Evolutionary conservation across 2,888 invertebrate species (phyloP).

Genomic region (Ganaspis brasiliensis): DNA sequence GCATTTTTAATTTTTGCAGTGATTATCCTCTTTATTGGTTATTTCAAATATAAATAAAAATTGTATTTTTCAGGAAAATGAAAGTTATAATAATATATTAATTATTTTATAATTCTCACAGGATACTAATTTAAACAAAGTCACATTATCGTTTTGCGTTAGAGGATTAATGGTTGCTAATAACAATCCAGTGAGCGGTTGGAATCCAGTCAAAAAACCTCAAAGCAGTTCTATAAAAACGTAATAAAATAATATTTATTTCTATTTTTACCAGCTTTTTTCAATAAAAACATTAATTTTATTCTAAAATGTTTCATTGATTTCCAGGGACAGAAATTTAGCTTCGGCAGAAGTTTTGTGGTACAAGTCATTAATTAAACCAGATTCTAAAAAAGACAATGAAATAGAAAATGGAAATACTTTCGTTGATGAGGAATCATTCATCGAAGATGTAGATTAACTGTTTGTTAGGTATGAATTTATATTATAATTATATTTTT

Average conservation of each 20-base stretch:
- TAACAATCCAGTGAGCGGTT: slow-evolving; percentile 85
- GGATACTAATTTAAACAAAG: slow-evolving; percentile 72
- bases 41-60: no score
- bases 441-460: slow-evolving; percentile 5
- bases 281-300: no score
- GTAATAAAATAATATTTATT: slow-evolving; percentile 57
- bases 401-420: slow-evolving; percentile 1
- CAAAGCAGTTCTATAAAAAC: slow-evolving; percentile 61
- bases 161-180: slow-evolving; percentile 89
- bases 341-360: slow-evolving; percentile 71
- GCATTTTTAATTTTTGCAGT: no score
- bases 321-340: slow-evolving; percentile 70
- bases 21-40: no score
- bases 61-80: no score
- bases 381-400: not conserved
- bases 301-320: slow-evolving; percentile 41
- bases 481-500: no score
- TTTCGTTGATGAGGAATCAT: not conserved
- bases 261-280: no score
- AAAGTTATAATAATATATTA: no score
- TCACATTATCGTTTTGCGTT: slow-evolving; percentile 79
- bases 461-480: not conserved
- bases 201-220: slow-evolving; percentile 86
- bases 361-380: slow-evolving; percentile 71
- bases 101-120: slow-evolving; percentile 54